Evolutionary conservation across 2,797 vertebrate species (phyloP), one percentile per base, ranked within the genome.

Genomic region (Hephaestus fuliginosus): DNA sequence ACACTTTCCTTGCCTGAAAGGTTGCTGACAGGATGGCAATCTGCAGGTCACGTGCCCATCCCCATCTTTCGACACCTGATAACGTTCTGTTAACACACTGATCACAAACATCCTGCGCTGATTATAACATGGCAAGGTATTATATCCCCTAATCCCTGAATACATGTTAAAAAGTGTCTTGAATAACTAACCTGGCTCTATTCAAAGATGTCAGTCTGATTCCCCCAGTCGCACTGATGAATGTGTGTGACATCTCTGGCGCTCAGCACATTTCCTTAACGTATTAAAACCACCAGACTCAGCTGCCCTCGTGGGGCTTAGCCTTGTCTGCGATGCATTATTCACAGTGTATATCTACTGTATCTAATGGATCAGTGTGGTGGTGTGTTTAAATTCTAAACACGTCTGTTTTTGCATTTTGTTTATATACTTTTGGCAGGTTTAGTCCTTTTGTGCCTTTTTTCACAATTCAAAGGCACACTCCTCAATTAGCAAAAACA

Each of bases 401-500:
- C 81, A 76, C 46, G 48, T 78, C 36, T 49, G 4, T 74, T 87
- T 33, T 76, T 70, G 73, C 60, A 65, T 86, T 82, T 74, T 80
- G 39, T 66, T 69, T 74, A 79, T 87, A 33, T 85, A 82, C 85
- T 89, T 87, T 60, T 30, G n/a, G 43, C 76, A 52, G 63, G 48
- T 81, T 78, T 64, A 61, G 67, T 78, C 13, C 66, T 84, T 83
- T 87, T 82, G 41, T 39, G 69, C 49, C 72, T 73, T 75, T 86
- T 75, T 78, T 69, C 80, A 69, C 80, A 85, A 84, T 85, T 88
- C 74, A 82, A 81, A 74, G 43, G 30, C 60, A 68, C 46, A 82
- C 36, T 46, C 58, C 30, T 78, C 77, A 82, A 72, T 91, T 74
- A 61, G 51, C 12, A 41, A 65, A 60, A 82, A 70, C 63, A 74